A percentile compares a stretch with the other conserved stretches of the same genome.
phyloP scores from a whole-genome alignment of 2,797 vertebrate species.

The Petrocephalus schoutedeni region DNA sequence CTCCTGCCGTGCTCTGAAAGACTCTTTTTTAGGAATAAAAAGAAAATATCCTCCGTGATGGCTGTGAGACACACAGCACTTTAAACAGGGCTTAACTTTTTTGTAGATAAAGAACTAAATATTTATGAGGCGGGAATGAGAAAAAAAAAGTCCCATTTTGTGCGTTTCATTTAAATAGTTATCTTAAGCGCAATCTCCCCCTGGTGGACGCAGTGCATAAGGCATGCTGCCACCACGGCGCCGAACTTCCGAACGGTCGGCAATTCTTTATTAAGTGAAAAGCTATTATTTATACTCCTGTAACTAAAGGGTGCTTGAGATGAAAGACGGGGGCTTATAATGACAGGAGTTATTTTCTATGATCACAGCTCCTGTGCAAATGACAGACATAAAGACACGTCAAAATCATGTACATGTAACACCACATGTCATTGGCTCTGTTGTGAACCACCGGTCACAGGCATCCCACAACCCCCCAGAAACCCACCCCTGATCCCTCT shows the following conservation, averaged over 20 bases:
- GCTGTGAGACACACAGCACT: slow-evolving; percentile 58
- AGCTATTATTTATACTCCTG: slow-evolving; percentile 17
- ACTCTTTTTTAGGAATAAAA: slow-evolving; percentile 25
- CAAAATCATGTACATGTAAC: slow-evolving; percentile 57
- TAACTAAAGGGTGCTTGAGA: background rate
- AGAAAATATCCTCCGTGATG: slow-evolving; percentile 47
- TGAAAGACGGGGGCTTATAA: slow-evolving; percentile 27
- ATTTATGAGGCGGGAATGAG: background rate
- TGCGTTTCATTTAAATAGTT: slow-evolving; percentile 4
- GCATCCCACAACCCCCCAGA: slow-evolving; percentile 27
- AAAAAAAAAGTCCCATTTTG: slow-evolving; percentile 6
- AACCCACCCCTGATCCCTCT: slow-evolving; percentile 39
- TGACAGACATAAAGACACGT: slow-evolving; percentile 43
- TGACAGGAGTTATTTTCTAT: slow-evolving; percentile 36
- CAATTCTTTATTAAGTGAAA: slow-evolving; percentile 5
- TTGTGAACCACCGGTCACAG: slow-evolving; percentile 48
- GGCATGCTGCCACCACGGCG: slow-evolving; percentile 42
- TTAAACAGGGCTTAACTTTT: slow-evolving; percentile 44
- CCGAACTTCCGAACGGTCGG: background rate
- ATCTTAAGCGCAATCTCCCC: slow-evolving; percentile 30
- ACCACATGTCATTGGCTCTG: slow-evolving; percentile 46
- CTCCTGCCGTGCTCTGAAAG: slow-evolving; percentile 45
- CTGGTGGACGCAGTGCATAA: slow-evolving; percentile 53
- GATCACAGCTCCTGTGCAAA: slow-evolving; percentile 35
- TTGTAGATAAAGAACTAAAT: slow-evolving; percentile 15